Base-by-base conservation (phyloP, 2,888 invertebrate genomes). In the Achlya flavicornis region DNA sequence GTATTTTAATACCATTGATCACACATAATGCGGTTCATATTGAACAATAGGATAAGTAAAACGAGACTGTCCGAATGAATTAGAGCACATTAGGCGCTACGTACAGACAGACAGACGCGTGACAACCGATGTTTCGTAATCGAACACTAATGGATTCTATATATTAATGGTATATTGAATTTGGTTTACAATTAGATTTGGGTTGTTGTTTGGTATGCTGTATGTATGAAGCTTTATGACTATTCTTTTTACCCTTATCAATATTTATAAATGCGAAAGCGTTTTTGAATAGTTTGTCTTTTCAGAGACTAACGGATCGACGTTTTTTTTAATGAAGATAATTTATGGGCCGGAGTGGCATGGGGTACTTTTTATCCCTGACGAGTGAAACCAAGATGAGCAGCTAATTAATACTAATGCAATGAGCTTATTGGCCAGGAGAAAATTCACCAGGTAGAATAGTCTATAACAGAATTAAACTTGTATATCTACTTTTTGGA, bases 91-190 rank as follows among this genome's bases (percentile, higher is more conserved):
- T 19, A 53, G 53, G 19, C 19, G 16, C 10, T 10, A 19, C 53
- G 19, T 16, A 53, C 53, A 53, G 53, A 53, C 19, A 53, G 48
- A 48, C 26, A 26, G 26, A 26, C 26, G 26, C 48, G n/a, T 53
- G 53, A 53, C 53, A 53, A 53, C 53, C 19, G 53, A 53, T 53
- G 53, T n/a, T 4, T 53, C 19, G 53, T 53, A 53, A 53, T 53
- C 10, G 53, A 53, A 53, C 19, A 53, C 53, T 53, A 53, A 53
- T 53, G 53, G 53, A 53, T 53, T 53, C 16, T 53, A 53, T 53
- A 53, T 53, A 53, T 53, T 10, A 19, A 53, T 53, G 19, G 53
- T 53, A 10, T 53, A 53, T 53, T 53, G 19, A 10, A 53, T 53
- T 53, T 53, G 10, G 53, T 10, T 53, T 19, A 4, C 14, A 19